phyloP scores from a whole-genome alignment of 2,797 vertebrate species.

The Heteromormyrus szaboi region DNA sequence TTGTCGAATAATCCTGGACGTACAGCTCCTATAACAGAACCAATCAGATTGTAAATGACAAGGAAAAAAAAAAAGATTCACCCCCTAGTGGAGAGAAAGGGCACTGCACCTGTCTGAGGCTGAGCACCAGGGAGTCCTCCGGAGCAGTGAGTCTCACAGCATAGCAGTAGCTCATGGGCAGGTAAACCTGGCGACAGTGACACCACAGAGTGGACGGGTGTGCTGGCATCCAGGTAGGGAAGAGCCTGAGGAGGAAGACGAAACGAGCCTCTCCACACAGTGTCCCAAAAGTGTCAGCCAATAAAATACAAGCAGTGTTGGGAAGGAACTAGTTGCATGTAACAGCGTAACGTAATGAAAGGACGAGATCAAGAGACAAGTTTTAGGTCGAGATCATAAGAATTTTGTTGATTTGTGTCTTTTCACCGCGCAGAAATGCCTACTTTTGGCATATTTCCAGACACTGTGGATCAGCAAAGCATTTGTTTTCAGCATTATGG shows the following conservation, averaged over 20 bases:
- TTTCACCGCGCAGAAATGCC: neutral
- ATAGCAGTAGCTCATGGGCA: constrained; percentile 96
- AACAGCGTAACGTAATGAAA: neutral
- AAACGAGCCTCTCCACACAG: neutral
- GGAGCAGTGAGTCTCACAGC: constrained; percentile 67
- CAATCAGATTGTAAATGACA: neutral
- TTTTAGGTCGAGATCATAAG: neutral
- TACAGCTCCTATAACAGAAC: constrained; percentile 77
- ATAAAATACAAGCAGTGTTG: neutral
- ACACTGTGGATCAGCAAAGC: neutral
- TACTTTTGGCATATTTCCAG: neutral
- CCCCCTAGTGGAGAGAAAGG: constrained; percentile 25
- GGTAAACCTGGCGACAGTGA: constrained; percentile 93
- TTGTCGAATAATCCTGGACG: constrained; percentile 73
- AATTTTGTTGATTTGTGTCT: neutral
- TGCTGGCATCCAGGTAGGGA: constrained; percentile 80
- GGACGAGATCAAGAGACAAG: neutral
- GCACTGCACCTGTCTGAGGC: constrained; percentile 78
- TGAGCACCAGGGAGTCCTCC: constrained; percentile 75
- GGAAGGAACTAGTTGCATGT: neutral
- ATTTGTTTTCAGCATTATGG: neutral
- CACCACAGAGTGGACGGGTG: constrained; percentile 92
- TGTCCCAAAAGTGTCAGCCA: neutral
- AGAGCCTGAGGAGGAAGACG: constrained; percentile 62
- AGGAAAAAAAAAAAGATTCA: neutral